Base-by-base conservation (phyloP, 2,113 vertebrate species). In the Chitala chitala region DNA sequence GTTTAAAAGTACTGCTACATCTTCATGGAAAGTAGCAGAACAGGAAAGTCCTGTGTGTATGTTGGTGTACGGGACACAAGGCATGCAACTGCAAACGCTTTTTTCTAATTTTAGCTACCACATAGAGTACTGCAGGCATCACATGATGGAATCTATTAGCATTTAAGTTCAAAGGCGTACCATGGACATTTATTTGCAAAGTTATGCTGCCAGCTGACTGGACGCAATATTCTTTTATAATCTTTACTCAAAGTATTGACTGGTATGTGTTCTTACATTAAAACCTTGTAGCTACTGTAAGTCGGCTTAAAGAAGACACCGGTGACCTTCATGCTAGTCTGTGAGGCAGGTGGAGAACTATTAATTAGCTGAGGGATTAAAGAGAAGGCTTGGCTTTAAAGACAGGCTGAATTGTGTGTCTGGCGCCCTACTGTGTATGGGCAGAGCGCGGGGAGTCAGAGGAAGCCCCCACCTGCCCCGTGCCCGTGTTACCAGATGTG, bases 61-160 rank as follows among this genome's bases (percentile, higher is more conserved):
- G 20, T 33, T 7, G 38, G 12, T 8, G 63, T 17, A 10, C 20
- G 3, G 3, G 10, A 1, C 22, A 10, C 17, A 58, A 38, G 36
- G 26, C 58, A 48, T 64, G 33, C 44, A 63, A 61, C 29, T 51
- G 58, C 44, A 50, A 33, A 48, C 40, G 29, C 42, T 50, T 29
- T n/a, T 50, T 61, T 44, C 72, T 48, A 61, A 50, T 73, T 73
- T 24, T 59, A 50, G 29, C 44, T 36, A 26, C 48, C 24, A 44
- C 40, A 46, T 13, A 58, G 40, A 72, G 26, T 58, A 26, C 61
- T 20, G 36, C 24, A 17, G 40, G 72, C 5, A 31, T 50, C 42
- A 73, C 58, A 73, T 59, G 29, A 48, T 44, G 3, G 72, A 73
- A 73, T 73, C 17, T 51, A 63, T 73, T 73, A 63, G 72, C 72